Evolutionary conservation across 2,888 invertebrate species (phyloP), one percentile per base, ranked within the genome.

Genomic region (Drosophila koepferae): DNA sequence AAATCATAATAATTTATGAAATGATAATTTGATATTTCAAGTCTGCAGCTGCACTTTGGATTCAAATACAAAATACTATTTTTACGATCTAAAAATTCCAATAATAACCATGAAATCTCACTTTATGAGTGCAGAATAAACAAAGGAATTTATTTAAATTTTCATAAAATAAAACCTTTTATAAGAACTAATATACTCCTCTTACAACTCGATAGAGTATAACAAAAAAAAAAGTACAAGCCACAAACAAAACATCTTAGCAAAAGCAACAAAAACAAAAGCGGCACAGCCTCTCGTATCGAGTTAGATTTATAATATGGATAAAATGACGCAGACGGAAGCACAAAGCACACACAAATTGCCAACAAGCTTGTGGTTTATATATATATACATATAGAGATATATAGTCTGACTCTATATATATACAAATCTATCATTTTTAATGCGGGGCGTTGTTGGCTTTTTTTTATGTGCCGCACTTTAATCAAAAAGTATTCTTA

Each of bases 271-370:
- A 53, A 34, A 14, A 16, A 54, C 60, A 65, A 43, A 49, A 44
- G 48, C 58, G 56, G 53, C 53, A 28, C 78, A 63, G 61, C 64
- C 46, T 62, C 58, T 60, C 62, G 44, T 49, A 64, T 38, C 49
- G 53, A 55, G 49, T 46, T 62, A 68, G 62, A 69, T 59, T 72
- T 77, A 68, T 73, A 67, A 67, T 51, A 64, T 44, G 70, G 70
- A 70, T 70, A 76, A 82, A 79, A 71, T 80, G 72, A 77, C 77
- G 80, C 77, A 78, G 80, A 80, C 80, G 80, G 81, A 78, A 80
- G 76, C 77, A 65, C 56, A 59, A 63, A 72, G 55, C 51, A 55
- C 58, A 72, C 55, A 58, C 63, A 72, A 80, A 75, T 66, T 34
- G 44, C 63, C 46, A 51, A 31, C 36, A 41, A 74, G 60, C 71